Evolutionary conservation across 2,113 vertebrate species (phyloP).

Genomic region (Raja brachyura): DNA sequence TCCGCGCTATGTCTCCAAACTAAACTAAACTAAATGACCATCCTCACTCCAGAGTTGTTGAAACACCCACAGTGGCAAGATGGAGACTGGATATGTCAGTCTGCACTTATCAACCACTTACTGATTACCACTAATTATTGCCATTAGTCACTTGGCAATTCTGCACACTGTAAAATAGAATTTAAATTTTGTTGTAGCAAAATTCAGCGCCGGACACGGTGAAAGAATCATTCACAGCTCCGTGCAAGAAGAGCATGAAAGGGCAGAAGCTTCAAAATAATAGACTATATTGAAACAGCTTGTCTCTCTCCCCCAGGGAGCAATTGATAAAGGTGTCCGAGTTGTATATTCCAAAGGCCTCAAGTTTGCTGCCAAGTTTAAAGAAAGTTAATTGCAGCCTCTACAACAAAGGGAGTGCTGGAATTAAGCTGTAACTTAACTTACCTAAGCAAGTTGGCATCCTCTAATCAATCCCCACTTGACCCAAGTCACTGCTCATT

Average conservation of each 20-base stretch:
- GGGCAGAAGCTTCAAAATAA: not conserved
- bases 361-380: not conserved
- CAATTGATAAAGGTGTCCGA: not conserved
- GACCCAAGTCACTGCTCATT: no score
- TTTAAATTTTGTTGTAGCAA: not conserved
- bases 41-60: no score
- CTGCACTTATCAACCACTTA: no score
- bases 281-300: not conserved
- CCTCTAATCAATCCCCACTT: no score
- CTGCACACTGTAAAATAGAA: not conserved
- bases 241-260: not conserved
- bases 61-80: no score
- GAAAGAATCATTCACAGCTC: not conserved
- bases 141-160: not conserved
- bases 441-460: no score
- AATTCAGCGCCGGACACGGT: not conserved
- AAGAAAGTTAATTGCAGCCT: not conserved
- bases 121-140: no score
- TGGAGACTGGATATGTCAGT: no score
- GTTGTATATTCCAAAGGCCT: not conserved
- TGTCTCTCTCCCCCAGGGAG: not conserved
- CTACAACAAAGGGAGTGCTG: not conserved
- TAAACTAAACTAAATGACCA: no score
- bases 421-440: not conserved
- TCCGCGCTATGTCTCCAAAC: no score